A percentile compares a stretch with the other conserved stretches of the same genome.
Conservation (phyloP, 2,888 invertebrate genomes). For the Tupiocoris notatus region DNA sequence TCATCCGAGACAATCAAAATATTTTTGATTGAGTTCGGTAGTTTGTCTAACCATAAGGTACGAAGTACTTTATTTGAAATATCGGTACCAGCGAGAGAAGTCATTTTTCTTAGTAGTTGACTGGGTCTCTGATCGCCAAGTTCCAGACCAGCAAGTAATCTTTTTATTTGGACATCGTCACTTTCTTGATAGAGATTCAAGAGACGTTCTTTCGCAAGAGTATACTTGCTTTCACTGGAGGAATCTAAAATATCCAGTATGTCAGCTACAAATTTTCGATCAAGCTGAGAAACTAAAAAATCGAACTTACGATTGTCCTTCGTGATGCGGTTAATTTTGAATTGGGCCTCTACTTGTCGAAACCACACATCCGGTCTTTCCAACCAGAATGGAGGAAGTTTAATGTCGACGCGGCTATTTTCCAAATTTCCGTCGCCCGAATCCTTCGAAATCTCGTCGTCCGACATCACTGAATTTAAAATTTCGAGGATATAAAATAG, state of each 20-base stretch:
- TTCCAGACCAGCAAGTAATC: conserved; percentile 14
- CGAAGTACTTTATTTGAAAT: conserved; percentile 14
- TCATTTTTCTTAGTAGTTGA: conserved; percentile 23
- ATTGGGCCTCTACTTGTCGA: too few species aligned
- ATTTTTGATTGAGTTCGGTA: conserved; percentile 10
- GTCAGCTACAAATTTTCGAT: conserved; percentile 11
- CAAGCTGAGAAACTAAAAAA: conserved; percentile 9
- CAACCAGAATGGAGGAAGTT: too few species aligned
- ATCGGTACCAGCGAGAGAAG: conserved; percentile 6
- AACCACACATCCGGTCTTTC: too few species aligned
- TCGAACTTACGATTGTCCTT: conserved; percentile 23
- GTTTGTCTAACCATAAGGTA: conserved; percentile 27
- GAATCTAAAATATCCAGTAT: conserved; percentile 12
- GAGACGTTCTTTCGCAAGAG: conserved; percentile 7
- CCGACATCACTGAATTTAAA: too few species aligned
- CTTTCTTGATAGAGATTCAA: conserved; percentile 11
- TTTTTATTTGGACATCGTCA: conserved; percentile 5
- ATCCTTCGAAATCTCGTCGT: too few species aligned
- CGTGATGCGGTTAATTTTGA: too few species aligned
- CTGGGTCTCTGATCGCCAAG: conserved; percentile 28
- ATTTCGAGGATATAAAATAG: too few species aligned
- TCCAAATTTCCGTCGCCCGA: too few species aligned
- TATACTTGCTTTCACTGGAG: conserved; percentile 14
- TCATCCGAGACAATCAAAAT: background rate
- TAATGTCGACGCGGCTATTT: too few species aligned